These are phyloP conservation scores for Xiphias gladius DNA, from an alignment of 2,113 vertebrate genomes.

Conservation along the genomic window DNA sequence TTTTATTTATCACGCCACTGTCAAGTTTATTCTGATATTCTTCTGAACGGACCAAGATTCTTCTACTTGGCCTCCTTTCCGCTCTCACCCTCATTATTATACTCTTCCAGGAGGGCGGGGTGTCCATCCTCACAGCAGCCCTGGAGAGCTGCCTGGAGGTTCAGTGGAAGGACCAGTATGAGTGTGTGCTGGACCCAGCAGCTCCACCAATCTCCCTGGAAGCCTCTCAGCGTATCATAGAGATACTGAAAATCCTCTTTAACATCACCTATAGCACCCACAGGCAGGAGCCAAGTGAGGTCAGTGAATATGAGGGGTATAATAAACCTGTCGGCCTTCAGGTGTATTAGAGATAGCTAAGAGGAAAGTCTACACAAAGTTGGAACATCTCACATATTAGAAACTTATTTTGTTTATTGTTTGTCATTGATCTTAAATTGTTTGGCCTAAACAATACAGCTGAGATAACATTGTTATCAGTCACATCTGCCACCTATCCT, in stretches of 20 bases:
- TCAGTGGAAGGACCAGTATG: constrained; percentile 80
- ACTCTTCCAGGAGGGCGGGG: constrained; percentile 72
- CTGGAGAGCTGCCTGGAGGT: constrained; percentile 79
- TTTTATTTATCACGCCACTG: not conserved
- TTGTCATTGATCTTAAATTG: not conserved
- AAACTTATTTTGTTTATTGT: too few relatives aligned
- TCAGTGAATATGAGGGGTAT: constrained; percentile 31
- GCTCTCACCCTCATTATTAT: not conserved
- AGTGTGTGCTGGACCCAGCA: constrained; percentile 62
- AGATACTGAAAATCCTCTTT: constrained; percentile 86
- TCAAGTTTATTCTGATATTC: not conserved
- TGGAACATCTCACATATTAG: not conserved
- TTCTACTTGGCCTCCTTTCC: not conserved
- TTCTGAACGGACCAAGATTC: not conserved
- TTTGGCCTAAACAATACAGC: not conserved
- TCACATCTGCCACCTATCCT: not conserved
- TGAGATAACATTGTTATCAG: too few relatives aligned
- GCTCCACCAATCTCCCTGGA: constrained; percentile 76
- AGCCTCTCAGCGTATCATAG: constrained; percentile 74
- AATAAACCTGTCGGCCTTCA: not conserved
- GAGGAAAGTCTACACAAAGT: not conserved
- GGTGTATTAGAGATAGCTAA: not conserved
- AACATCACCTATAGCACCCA: constrained; percentile 81
- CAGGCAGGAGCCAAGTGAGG: constrained; percentile 82
- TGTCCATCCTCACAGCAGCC: constrained; percentile 78